Evolutionary conservation across 2,113 vertebrate genomes (phyloP).

Genomic region (Lipotes vexillifer): DNA sequence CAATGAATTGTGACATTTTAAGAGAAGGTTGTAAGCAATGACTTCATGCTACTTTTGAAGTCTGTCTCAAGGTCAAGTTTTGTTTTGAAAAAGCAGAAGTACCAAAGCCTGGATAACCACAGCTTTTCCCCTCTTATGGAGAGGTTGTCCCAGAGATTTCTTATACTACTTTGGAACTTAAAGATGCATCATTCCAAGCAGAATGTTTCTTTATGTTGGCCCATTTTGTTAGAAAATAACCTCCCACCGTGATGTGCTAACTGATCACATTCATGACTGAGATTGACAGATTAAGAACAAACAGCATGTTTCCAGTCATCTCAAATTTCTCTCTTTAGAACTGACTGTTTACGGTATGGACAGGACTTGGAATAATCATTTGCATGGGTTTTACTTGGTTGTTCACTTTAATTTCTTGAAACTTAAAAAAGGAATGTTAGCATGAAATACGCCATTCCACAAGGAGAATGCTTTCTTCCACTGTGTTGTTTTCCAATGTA

Average conservation of each 20-base stretch:
- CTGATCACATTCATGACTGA: not conserved
- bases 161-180: not conserved
- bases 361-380: not conserved
- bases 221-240: not conserved
- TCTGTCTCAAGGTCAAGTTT: not conserved
- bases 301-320: not conserved
- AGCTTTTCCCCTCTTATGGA: not conserved
- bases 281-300: not conserved
- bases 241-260: not conserved
- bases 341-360: not conserved
- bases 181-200: not conserved
- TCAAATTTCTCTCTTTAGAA: not conserved
- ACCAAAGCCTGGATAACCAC: not conserved
- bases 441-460: not conserved
- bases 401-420: slow-evolving; percentile 20
- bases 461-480: not conserved
- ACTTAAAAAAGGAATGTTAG: not conserved
- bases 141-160: not conserved
- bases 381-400: not conserved
- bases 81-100: not conserved
- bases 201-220: not conserved
- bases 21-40: not conserved
- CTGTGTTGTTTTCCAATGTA: not conserved
- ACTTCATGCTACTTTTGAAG: not conserved
- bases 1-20: not conserved